Base-by-base conservation (phyloP, 2,797 vertebrate species). In the Hapalemur alaotrensis region DNA sequence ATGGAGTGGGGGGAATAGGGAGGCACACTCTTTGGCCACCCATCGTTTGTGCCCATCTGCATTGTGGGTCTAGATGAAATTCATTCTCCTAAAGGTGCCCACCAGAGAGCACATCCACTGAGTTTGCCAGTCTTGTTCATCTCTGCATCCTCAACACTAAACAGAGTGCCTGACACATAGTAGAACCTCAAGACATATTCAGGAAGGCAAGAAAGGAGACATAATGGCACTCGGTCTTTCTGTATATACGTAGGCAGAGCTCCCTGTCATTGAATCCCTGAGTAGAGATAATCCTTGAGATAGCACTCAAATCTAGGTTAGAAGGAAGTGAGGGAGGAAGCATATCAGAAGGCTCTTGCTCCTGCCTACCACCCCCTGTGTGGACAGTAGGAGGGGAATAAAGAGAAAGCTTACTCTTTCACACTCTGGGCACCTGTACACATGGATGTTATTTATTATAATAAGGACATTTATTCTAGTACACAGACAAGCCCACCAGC, bases 381-480 rank as follows among this genome's bases (percentile, higher is more conserved):
- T 70, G 8, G 10, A 83, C n/a, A 28, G 69, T 43, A 85, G 35
- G n/a, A 91, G 17, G 7, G 59, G 54, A 93, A 73, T 75, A 81
- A 9, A 89, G 65, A 89, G 70, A 79, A 96, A 83, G 22, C 22
- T 79, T 50, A 78, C 13, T 38, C 28, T 92, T 25, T 6, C 65
- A 70, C 13, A 69, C 8, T 84, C 89, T 43, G 13, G 17, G 23
- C 30, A 54, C 76, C 41, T 84, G 32, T 67, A 12, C 25, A 83
- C n/a, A 43, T 5, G 9, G 15, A 88, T 11, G 72, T 89, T 90
- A 92, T 57, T 85, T 93, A 57, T 57, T 23, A 57, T 57, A 61
- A 96, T 76, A 52, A 95, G 23, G 65, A 61, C 52, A 92, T 81
- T 91, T 85, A 70, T 70, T 93, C 86, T 94, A 85, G 46, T 50